Conservation (phyloP, 2,797 vertebrate genomes). For the Avahi laniger region DNA sequence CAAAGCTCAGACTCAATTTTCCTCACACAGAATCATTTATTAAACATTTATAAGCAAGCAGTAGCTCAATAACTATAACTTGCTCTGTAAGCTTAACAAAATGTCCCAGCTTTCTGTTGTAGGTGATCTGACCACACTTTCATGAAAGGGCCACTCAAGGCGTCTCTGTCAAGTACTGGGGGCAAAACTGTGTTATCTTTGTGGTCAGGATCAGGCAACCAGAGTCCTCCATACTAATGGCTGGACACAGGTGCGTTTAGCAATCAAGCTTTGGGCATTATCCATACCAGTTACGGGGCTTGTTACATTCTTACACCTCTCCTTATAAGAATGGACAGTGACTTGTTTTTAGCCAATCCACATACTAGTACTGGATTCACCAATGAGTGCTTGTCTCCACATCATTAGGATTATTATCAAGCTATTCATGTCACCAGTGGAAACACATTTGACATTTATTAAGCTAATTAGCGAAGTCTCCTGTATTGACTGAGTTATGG, state of each 20-base stretch:
- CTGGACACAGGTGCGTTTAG: not conserved
- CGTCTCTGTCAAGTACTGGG: not conserved
- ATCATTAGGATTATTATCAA: not conserved
- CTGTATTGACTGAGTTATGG: not conserved
- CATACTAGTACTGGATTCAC: not conserved
- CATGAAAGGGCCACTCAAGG: not conserved
- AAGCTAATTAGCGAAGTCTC: not conserved
- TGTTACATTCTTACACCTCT: not conserved
- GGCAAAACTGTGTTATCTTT: not conserved
- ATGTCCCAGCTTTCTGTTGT: not conserved
- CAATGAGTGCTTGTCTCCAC: not conserved
- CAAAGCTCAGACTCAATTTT: not conserved
- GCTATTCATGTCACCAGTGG: not conserved
- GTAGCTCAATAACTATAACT: not conserved
- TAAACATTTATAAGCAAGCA: constrained; percentile 20
- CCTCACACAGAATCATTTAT: not conserved
- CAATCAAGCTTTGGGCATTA: not conserved
- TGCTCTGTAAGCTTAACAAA: not conserved
- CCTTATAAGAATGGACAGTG: not conserved
- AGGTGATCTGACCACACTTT: not conserved
- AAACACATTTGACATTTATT: not conserved
- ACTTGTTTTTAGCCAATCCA: not conserved
- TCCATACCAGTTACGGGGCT: not conserved
- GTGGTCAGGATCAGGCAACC: not conserved
- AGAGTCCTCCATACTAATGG: not conserved